Percentiles rank a stretch among this genome's conserved stretches.
Evolutionary conservation across 2,113 vertebrate genomes (phyloP).

Genomic region (Equus przewalskii): DNA sequence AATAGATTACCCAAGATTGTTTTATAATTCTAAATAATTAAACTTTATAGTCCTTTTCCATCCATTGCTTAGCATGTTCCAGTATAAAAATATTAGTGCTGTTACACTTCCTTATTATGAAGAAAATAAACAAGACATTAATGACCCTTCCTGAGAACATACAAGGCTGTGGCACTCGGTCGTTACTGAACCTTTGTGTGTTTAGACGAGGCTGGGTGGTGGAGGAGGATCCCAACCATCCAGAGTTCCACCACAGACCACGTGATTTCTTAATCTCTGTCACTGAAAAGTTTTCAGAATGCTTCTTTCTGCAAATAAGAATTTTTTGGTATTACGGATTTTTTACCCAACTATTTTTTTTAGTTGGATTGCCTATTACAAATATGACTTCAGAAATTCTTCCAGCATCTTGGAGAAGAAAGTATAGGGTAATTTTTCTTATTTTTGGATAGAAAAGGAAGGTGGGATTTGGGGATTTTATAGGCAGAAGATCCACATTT

Average conservation of each 20-base stretch:
- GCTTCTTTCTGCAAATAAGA: constrained; percentile 3
- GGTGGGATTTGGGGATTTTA: not conserved
- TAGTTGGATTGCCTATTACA: constrained; percentile 17
- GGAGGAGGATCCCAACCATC: not conserved
- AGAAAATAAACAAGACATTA: constrained; percentile 48
- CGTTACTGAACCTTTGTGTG: not conserved
- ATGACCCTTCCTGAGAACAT: not conserved
- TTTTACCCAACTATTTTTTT: not conserved
- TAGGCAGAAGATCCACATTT: not conserved
- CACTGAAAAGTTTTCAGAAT: not conserved
- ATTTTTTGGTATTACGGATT: not conserved
- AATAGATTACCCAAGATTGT: constrained; percentile 23
- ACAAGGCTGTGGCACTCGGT: not conserved
- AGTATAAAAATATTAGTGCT: not conserved
- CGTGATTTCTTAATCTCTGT: not conserved
- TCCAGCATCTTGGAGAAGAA: not conserved
- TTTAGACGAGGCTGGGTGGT: not conserved
- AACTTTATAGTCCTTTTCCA: not conserved
- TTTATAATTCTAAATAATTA: constrained; percentile 63
- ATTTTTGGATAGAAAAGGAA: not conserved
- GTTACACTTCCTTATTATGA: constrained; percentile 53
- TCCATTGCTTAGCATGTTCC: constrained; percentile 7
- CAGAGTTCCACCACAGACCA: not conserved
- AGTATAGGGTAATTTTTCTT: not conserved
- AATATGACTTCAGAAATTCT: constrained; percentile 51